Conservation (phyloP, 2,888 invertebrate species). For the Morpho helenor region DNA sequence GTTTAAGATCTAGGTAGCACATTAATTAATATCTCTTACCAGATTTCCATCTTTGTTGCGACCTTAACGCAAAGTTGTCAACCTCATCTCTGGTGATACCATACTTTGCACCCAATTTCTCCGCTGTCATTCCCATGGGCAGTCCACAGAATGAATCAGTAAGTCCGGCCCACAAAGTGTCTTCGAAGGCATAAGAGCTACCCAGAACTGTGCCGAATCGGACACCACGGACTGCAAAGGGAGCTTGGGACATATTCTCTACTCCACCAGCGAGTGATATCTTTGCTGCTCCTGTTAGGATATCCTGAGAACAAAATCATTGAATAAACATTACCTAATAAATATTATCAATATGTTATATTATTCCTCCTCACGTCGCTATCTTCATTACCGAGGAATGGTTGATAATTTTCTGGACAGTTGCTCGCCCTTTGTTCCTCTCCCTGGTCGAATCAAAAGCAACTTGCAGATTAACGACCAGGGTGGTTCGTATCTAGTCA, state of each 20-base stretch:
- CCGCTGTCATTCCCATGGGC: slow-evolving; percentile 98
- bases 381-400: not conserved
- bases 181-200: slow-evolving; percentile 87
- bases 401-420: not conserved
- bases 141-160: slow-evolving; percentile 93
- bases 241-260: slow-evolving; percentile 97
- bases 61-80: slow-evolving; percentile 90
- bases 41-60: slow-evolving; percentile 93
- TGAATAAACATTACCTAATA: no score
- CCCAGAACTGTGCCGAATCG: slow-evolving; percentile 95
- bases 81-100: slow-evolving; percentile 89
- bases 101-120: slow-evolving; percentile 91
- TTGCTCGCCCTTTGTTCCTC: not conserved
- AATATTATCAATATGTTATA: no score
- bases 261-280: slow-evolving; percentile 94
- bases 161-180: slow-evolving; percentile 91
- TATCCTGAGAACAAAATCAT: slow-evolving; percentile 82
- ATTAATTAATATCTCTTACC: slow-evolving; percentile 63
- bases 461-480: no score
- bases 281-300: slow-evolving; percentile 89
- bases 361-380: no score
- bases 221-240: slow-evolving; percentile 90
- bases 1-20: no score
- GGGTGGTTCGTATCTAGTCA: no score
- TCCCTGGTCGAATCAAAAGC: no score